Conservation (phyloP, 2,113 vertebrate genomes). For the Rhabdornis inornatus region DNA sequence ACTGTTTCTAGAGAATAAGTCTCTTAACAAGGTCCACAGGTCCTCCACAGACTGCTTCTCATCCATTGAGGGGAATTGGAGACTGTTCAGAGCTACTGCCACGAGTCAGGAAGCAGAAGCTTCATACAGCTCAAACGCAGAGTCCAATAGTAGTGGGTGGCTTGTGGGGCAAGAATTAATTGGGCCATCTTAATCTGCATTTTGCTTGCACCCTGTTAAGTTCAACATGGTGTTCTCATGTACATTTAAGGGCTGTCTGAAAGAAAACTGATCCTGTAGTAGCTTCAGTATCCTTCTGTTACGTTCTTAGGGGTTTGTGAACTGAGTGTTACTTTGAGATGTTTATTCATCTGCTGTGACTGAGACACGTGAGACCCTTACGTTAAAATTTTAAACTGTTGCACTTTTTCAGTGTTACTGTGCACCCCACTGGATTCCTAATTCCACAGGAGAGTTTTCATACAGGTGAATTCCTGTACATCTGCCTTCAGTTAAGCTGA, state of each 20-base stretch:
- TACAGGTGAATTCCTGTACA: neutral
- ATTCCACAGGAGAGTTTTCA: neutral
- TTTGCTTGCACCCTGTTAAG: neutral
- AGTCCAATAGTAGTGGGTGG: neutral
- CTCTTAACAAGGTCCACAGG: neutral
- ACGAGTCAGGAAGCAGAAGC: neutral
- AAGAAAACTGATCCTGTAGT: neutral
- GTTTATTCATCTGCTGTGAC: neutral
- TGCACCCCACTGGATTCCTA: neutral
- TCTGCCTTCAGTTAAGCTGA: neutral
- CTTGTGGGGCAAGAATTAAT: neutral
- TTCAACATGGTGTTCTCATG: fast-evolving
- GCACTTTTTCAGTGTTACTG: neutral
- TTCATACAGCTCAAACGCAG: neutral
- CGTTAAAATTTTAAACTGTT: neutral
- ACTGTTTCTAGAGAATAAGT: neutral
- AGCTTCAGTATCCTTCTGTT: neutral
- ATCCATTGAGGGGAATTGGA: fast-evolving
- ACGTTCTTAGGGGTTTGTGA: neutral
- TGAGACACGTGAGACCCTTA: neutral
- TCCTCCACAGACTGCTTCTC: neutral
- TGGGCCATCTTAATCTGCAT: neutral
- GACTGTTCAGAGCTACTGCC: neutral
- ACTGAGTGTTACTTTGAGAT: neutral
- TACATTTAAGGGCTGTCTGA: neutral